Evolutionary conservation across 2,113 vertebrate genomes (phyloP).

Genomic region (Marmota flaviventris): DNA sequence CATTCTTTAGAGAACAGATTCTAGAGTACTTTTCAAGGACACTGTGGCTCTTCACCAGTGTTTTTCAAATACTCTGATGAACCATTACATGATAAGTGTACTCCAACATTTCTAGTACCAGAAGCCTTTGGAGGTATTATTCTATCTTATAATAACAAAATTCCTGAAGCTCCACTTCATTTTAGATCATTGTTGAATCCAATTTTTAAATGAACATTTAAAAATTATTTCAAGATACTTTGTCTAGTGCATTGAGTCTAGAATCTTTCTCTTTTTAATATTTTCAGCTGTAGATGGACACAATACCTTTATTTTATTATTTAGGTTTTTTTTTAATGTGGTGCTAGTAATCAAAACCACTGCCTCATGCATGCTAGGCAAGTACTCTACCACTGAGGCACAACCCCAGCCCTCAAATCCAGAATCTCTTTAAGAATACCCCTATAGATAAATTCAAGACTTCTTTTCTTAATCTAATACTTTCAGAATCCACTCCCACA

Average conservation of each 20-base stretch:
- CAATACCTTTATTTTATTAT: no score
- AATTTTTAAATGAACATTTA: not conserved
- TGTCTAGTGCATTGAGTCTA: not conserved
- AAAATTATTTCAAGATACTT: not conserved
- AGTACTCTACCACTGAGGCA: no score
- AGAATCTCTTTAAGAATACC: not conserved
- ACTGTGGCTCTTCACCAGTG: no score
- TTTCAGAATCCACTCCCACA: not conserved
- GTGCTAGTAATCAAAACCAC: no score
- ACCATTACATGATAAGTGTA: not conserved
- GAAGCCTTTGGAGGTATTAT: not conserved
- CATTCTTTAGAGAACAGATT: not conserved
- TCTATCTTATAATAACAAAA: not conserved
- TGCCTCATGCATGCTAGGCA: no score
- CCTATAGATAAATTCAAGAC: not conserved
- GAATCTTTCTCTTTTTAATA: no score
- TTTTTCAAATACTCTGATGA: not conserved
- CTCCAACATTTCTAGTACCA: not conserved
- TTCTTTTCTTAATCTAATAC: not conserved
- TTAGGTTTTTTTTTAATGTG: no score
- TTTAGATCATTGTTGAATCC: not conserved
- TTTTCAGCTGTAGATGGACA: no score
- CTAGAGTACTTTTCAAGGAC: not conserved
- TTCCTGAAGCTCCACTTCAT: not conserved
- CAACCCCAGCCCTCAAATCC: not conserved